phyloP scores from a whole-genome alignment of 1,140 invertebrate species.

The Drosophila hydei region DNA sequence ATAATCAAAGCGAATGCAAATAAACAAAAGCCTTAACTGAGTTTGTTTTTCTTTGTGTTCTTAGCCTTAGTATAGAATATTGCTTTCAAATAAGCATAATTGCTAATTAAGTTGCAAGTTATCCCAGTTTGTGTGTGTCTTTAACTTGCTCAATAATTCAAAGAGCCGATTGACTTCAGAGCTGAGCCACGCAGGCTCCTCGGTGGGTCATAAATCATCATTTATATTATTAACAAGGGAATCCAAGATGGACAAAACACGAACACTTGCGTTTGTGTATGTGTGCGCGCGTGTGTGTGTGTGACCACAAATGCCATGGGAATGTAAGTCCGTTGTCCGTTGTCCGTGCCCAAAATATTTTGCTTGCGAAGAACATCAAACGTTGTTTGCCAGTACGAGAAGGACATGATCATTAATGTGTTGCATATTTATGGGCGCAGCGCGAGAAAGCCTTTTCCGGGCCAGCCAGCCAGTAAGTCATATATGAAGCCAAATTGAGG shows the following conservation, averaged over 20 bases:
- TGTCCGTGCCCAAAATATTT: conserved; percentile 49
- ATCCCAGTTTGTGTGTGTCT: conserved; percentile 37
- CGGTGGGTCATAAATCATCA: conserved; percentile 75
- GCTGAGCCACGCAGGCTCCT: conserved; percentile 41
- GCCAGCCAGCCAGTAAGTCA: conserved; percentile 11
- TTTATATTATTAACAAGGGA: conserved; percentile 80
- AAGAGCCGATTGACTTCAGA: conserved; percentile 34
- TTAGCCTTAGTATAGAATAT: too few species aligned
- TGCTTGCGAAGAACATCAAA: conserved; percentile 65
- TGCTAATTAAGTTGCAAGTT: conserved; percentile 53
- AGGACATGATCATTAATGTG: conserved; percentile 49
- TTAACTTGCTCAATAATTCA: conserved; percentile 71
- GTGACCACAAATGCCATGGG: conserved; percentile 76
- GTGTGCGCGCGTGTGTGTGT: conserved; percentile 39
- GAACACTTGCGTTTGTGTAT: conserved; percentile 60
- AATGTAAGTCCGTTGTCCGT: conserved; percentile 49
- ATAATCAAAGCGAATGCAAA: conserved; percentile 36
- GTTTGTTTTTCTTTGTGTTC: background rate
- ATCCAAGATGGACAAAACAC: conserved; percentile 61
- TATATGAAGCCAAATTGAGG: conserved; percentile 27
- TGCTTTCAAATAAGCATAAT: conserved; percentile 32
- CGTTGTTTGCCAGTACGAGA: conserved; percentile 29
- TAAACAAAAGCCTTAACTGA: conserved; percentile 8
- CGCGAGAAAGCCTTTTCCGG: conserved; percentile 6
- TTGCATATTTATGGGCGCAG: conserved; percentile 76